Conservation (phyloP, 2,888 invertebrate species). For the Micropterix aruncella region DNA sequence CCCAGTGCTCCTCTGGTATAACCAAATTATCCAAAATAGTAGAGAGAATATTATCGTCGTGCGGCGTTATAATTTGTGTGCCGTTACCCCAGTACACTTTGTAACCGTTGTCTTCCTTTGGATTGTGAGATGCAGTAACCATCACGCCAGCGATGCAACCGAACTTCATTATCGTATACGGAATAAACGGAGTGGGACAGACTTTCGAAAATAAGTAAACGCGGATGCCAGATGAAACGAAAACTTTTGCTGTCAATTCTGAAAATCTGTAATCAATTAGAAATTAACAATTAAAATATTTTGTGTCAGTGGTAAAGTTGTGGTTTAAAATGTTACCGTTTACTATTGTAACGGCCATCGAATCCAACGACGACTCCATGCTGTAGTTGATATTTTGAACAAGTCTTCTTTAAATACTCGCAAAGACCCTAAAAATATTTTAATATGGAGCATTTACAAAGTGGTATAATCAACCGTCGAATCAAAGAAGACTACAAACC, state of each 20-base stretch:
- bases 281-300: no score
- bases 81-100: slow-evolving; percentile 96
- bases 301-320: no score
- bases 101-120: slow-evolving; percentile 92
- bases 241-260: slow-evolving; percentile 72
- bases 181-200: slow-evolving; percentile 88
- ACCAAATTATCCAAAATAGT: slow-evolving; percentile 61
- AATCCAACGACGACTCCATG: slow-evolving; percentile 80
- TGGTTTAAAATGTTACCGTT: slow-evolving; percentile 50
- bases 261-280: slow-evolving; percentile 64
- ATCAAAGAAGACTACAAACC: no score
- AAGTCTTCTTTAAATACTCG: slow-evolving; percentile 51
- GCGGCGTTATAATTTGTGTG: slow-evolving; percentile 87
- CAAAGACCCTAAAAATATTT: slow-evolving; percentile 60
- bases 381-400: slow-evolving; percentile 38
- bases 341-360: slow-evolving; percentile 87
- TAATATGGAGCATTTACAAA: no score
- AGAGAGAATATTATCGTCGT: slow-evolving; percentile 75
- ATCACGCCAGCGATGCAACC: slow-evolving; percentile 77
- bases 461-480: no score
- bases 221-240: slow-evolving; percentile 56
- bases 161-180: slow-evolving; percentile 65
- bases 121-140: slow-evolving; percentile 94
- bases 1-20: slow-evolving; percentile 71
- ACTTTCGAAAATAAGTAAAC: slow-evolving; percentile 71